phyloP scores from a whole-genome alignment of 2,888 invertebrate species.

The Melanostoma mellinum region DNA sequence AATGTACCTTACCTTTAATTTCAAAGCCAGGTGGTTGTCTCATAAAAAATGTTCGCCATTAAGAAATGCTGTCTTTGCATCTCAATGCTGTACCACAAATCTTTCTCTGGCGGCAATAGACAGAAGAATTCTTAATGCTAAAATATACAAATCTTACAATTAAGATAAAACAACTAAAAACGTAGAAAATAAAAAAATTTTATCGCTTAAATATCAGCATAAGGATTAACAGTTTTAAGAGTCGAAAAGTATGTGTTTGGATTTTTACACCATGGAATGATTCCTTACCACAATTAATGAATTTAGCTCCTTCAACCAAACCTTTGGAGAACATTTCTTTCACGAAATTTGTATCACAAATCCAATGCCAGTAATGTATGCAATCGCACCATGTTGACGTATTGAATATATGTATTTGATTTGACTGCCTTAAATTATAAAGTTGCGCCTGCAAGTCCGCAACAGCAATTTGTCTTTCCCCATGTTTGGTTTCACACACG shows the following conservation, averaged over 20 bases:
- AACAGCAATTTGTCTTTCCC: conserved; percentile 36
- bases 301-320: conserved; percentile 3
- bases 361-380: not conserved
- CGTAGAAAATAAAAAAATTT: too few species aligned
- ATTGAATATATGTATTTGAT: conserved; percentile 20
- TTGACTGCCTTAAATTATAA: conserved; percentile 31
- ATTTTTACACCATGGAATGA: too few species aligned
- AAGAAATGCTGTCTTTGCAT: too few species aligned
- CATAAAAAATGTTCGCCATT: too few species aligned
- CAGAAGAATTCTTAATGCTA: too few species aligned
- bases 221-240: too few species aligned
- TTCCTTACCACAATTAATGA: conserved; percentile 25
- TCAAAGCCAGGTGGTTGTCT: not conserved
- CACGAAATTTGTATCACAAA: not conserved
- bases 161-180: too few species aligned
- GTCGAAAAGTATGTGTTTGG: too few species aligned
- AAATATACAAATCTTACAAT: too few species aligned
- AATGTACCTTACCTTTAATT: not conserved
- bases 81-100: too few species aligned
- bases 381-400: not conserved
- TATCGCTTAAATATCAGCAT: too few species aligned
- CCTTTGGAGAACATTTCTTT: not conserved
- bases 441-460: conserved; percentile 40
- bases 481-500: conserved; percentile 44
- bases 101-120: too few species aligned